Evolutionary conservation across 2,888 invertebrate species (phyloP).

Genomic region (Electrophaes corylata): DNA sequence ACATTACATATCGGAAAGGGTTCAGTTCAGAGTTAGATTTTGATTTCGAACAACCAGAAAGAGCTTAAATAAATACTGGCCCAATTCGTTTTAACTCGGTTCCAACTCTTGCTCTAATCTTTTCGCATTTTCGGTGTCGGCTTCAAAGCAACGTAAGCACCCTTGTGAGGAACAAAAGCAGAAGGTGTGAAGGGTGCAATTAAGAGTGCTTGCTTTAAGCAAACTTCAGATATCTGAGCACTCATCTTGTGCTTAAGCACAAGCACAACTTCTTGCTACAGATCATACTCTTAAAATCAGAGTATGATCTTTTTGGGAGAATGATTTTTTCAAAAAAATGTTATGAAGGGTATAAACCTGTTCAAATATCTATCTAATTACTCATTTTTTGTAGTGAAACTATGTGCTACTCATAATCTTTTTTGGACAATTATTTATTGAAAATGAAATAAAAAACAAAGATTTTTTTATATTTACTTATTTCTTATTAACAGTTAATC

Average conservation of each 20-base stretch:
- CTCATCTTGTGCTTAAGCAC: slow-evolving; percentile 43
- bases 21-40: too few species aligned
- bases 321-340: background rate
- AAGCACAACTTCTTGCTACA: slow-evolving; percentile 15
- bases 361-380: too few species aligned
- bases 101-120: slow-evolving; percentile 21
- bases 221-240: slow-evolving; percentile 47
- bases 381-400: too few species aligned
- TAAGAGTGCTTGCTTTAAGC: slow-evolving; percentile 54
- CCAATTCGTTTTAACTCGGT: background rate
- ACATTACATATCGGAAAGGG: too few species aligned
- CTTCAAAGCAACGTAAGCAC: slow-evolving; percentile 39
- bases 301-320: slow-evolving; percentile 10
- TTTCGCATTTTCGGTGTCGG: slow-evolving; percentile 33
- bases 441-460: too few species aligned
- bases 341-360: background rate
- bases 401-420: too few species aligned
- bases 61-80: background rate
- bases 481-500: too few species aligned
- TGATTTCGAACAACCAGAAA: background rate
- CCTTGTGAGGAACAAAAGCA: slow-evolving; percentile 42
- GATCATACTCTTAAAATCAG: slow-evolving; percentile 23
- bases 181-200: slow-evolving; percentile 53
- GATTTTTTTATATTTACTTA: too few species aligned
- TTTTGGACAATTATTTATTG: too few species aligned